Base-by-base conservation (phyloP, 2,797 vertebrate species). In the Caiman crocodilus region DNA sequence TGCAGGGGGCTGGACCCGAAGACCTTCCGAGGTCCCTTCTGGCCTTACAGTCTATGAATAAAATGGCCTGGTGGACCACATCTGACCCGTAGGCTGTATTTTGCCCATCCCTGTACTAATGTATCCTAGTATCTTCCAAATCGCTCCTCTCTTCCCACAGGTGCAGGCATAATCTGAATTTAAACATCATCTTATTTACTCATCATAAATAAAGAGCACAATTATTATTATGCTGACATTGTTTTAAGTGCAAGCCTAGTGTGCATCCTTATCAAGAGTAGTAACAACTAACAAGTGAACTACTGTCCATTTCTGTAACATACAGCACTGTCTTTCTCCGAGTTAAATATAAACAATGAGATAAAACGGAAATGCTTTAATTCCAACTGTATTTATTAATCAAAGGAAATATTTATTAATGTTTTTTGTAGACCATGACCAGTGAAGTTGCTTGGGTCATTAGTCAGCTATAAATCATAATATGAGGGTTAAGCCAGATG, bases 181-280 rank as follows among this genome's bases (percentile, higher is more conserved):
- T 4, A 78, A 23, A 23, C 0, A 0, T 23, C 56, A 79, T 6
- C 21, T 21, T 71, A 23, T 71, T 25, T 71, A 71, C 58, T 5
- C 0, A 0, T 32, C 50, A 12, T 1, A 92, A 81, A 61, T 42
- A 26, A 94, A 58, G 57, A 71, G 32, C 12, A 71, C 32, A 71
- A 42, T 32, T 21, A 32, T 71, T 35, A 71, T 20, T 23, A 42
- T 42, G 21, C 4, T 71, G 20, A 71, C 32, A 12, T 6, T 71
- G 67, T 42, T 23, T 75, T 30, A 73, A 88, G 21, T 30, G 71
- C 65, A 2, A 15, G 42, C 63, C 23, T 67, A 55, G 50, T 57
- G 20, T 16, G 82, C n/a, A 2, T 1, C 25, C 28, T 12, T 64
- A 67, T 82, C 84, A 50, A 75, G 32, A 87, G 8, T 57, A 1